phyloP scores from a whole-genome alignment of 2,797 vertebrate species.

The Nyctalus aviator region DNA sequence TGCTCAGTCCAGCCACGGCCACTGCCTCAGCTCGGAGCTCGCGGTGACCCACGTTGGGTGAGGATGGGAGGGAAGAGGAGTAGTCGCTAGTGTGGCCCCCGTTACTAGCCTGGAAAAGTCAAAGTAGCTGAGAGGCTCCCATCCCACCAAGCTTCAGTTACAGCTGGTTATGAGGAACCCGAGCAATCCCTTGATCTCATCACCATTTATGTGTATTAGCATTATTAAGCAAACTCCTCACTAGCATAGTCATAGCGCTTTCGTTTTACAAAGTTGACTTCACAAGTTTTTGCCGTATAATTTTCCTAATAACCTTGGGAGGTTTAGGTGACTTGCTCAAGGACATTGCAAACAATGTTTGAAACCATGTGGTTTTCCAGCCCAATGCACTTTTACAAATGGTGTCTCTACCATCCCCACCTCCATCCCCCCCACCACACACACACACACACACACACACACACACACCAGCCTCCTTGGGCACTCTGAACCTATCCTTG shows the following conservation, averaged over 20 bases:
- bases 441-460: too few relatives aligned
- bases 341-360: background rate
- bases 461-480: background rate
- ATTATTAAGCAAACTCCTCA: background rate
- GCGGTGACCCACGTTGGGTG: slow-evolving; percentile 95
- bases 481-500: background rate
- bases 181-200: background rate
- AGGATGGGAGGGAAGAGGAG: slow-evolving; percentile 96
- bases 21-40: slow-evolving; percentile 91
- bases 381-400: background rate
- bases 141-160: background rate
- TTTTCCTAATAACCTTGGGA: background rate
- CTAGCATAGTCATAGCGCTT: background rate
- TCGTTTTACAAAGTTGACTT: background rate
- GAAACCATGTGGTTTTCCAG: background rate
- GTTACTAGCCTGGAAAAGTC: slow-evolving; percentile 91
- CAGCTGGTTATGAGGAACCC: background rate
- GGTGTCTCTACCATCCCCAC: background rate
- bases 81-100: slow-evolving; percentile 94
- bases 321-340: background rate
- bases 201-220: background rate
- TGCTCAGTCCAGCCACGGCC: slow-evolving; percentile 88
- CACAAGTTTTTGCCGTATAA: background rate
- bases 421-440: too few relatives aligned
- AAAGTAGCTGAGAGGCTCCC: background rate